Evolutionary conservation across 2,888 invertebrate genomes (phyloP).

Genomic region (Thelaira solivaga): DNA sequence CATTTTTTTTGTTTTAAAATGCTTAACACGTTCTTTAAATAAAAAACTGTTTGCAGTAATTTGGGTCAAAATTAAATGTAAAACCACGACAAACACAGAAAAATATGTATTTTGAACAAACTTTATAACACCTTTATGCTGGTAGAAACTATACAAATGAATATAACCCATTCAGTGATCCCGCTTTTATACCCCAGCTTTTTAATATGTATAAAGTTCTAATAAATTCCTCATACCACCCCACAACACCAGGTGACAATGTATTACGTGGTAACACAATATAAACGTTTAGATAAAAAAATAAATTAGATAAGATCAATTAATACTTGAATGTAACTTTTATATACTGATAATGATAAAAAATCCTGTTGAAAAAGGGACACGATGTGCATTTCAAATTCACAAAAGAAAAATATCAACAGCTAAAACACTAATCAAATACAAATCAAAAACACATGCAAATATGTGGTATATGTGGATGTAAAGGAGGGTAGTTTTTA

Average conservation of each 20-base stretch:
- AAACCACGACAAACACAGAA: background rate
- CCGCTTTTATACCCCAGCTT: conserved; percentile 68
- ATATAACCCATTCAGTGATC: conserved; percentile 69
- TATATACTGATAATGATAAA: conserved; percentile 48
- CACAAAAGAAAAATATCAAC: background rate
- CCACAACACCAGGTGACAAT: conserved; percentile 42
- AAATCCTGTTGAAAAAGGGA: conserved; percentile 39
- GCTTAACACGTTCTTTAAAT: conserved; percentile 41
- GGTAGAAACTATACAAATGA: conserved; percentile 70
- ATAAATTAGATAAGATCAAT: conserved; percentile 69
- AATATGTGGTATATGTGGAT: conserved; percentile 11
- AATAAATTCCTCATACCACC: conserved; percentile 23
- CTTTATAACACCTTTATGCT: conserved; percentile 67
- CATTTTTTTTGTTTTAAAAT: too few species aligned
- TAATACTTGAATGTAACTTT: conserved; percentile 69
- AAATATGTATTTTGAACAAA: conserved; percentile 34
- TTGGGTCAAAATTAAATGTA: conserved; percentile 43
- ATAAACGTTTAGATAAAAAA: conserved; percentile 23
- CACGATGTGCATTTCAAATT: conserved; percentile 37
- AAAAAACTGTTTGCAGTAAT: conserved; percentile 10
- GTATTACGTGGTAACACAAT: conserved; percentile 31
- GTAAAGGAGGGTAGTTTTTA: conserved; percentile 42
- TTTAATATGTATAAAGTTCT: background rate
- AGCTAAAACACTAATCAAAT: background rate
- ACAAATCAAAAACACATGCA: background rate